Evolutionary conservation across 2,888 invertebrate species (phyloP).

Genomic region (Apantesis nais): DNA sequence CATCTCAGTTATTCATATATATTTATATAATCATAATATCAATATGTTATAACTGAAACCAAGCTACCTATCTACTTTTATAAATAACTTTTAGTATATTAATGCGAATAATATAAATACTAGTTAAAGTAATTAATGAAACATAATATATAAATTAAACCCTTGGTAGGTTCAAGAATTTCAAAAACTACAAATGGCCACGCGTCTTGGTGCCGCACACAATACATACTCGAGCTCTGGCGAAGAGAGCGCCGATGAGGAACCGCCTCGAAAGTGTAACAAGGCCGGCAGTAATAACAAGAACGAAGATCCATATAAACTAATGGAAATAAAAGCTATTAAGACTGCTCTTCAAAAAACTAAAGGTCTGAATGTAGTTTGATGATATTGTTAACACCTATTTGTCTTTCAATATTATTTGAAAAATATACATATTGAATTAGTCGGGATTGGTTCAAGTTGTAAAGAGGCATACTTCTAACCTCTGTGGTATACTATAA

Average conservation of each 20-base stretch:
- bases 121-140: background rate
- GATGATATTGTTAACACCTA: background rate
- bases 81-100: background rate
- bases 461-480: too few species aligned
- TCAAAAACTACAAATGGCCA: conserved; percentile 79
- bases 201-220: conserved; percentile 65
- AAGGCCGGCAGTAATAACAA: conserved; percentile 73
- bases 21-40: too few species aligned
- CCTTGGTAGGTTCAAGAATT: conserved; percentile 75
- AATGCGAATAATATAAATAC: background rate
- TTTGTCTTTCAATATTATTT: background rate
- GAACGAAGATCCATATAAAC: conserved; percentile 80
- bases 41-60: background rate
- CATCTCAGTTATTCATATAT: too few species aligned
- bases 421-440: background rate
- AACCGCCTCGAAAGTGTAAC: conserved; percentile 75
- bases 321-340: conserved; percentile 82
- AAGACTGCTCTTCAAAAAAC: conserved; percentile 81
- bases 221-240: conserved; percentile 80
- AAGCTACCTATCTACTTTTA: background rate
- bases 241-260: conserved; percentile 78
- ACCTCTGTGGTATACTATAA: too few species aligned
- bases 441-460: too few species aligned
- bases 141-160: background rate
- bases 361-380: conserved; percentile 60